phyloP scores from a whole-genome alignment of 2,888 invertebrate genomes.

The Agrochola lota region DNA sequence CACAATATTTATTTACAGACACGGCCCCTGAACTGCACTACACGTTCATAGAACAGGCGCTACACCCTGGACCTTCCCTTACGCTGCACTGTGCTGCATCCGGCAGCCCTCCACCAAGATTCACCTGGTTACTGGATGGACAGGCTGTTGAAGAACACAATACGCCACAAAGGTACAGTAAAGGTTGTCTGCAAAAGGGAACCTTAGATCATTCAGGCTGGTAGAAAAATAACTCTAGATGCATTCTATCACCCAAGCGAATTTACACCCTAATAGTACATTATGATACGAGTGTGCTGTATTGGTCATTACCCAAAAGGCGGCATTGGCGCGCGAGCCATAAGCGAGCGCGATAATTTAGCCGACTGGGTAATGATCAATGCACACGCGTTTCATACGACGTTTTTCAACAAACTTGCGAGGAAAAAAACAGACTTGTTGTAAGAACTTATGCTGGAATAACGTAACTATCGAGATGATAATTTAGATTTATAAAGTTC shows the following conservation, averaged over 20 bases:
- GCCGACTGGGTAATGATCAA: too few species aligned
- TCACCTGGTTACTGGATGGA: conserved; percentile 94
- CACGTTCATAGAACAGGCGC: conserved; percentile 94
- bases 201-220: neutral
- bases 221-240: neutral
- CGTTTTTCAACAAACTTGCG: too few species aligned
- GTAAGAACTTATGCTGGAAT: too few species aligned
- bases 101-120: conserved; percentile 95
- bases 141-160: conserved; percentile 90
- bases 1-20: conserved; percentile 87
- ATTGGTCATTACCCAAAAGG: too few species aligned
- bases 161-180: conserved; percentile 80
- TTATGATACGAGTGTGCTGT: too few species aligned
- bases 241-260: neutral
- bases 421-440: too few species aligned
- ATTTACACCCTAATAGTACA: neutral
- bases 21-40: conserved; percentile 95
- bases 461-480: too few species aligned
- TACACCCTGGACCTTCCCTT: conserved; percentile 92
- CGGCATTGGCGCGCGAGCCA: too few species aligned
- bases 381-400: too few species aligned
- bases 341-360: too few species aligned
- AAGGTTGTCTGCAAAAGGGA: neutral
- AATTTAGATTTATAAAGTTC: too few species aligned
- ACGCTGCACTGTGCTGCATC: conserved; percentile 96